phyloP scores from a whole-genome alignment of 2,797 vertebrate species.

The Sebastes nivosus region DNA sequence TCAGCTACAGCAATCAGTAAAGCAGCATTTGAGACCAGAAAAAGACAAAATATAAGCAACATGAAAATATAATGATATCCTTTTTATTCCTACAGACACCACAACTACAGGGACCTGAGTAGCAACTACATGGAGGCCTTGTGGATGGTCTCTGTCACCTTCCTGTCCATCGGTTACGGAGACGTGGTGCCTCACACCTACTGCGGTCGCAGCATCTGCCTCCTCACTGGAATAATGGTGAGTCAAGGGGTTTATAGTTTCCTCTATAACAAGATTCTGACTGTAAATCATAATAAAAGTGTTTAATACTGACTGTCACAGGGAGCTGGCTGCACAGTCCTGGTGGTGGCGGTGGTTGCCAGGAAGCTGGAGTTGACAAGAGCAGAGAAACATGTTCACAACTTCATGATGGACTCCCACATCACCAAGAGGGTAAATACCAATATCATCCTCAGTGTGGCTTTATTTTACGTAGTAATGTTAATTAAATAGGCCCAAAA shows the following conservation, averaged over 20 bases:
- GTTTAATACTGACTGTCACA: conserved; percentile 39
- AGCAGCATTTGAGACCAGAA: neutral
- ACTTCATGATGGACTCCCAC: conserved; percentile 98
- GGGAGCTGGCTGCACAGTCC: conserved; percentile 91
- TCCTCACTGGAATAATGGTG: conserved; percentile 96
- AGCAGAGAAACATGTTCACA: conserved; percentile 94
- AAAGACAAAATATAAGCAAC: neutral
- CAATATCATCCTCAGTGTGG: neutral
- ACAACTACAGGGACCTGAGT: conserved; percentile 93
- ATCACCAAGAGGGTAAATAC: conserved; percentile 90
- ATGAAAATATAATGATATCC: neutral
- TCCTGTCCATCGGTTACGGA: conserved; percentile 94
- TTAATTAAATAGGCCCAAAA: neutral
- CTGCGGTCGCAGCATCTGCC: conserved; percentile 94
- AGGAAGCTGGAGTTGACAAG: conserved; percentile 94
- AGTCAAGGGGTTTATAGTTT: conserved; percentile 17
- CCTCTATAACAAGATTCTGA: neutral
- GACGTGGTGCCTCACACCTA: conserved; percentile 97
- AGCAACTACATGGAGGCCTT: conserved; percentile 97
- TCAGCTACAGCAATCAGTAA: neutral
- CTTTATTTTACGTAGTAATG: neutral
- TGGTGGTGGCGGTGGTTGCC: conserved; percentile 95
- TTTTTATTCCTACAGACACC: conserved; percentile 84
- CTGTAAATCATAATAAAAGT: neutral
- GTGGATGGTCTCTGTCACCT: conserved; percentile 98